These are phyloP conservation scores for Notothenia coriiceps DNA, from an alignment of 2,113 vertebrate genomes.

Conservation along the genomic window DNA sequence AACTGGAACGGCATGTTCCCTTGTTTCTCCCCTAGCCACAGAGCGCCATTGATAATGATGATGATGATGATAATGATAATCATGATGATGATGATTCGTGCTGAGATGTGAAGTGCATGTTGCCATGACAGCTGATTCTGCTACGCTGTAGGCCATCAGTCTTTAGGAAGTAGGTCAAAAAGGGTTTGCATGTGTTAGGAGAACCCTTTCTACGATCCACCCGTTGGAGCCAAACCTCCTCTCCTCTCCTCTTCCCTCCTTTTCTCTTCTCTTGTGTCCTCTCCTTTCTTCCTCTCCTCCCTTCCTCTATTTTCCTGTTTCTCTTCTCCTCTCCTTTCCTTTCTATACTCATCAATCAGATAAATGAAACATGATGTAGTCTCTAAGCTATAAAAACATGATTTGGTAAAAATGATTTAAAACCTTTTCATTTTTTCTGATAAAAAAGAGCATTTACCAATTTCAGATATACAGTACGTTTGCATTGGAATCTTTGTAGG, in stretches of 20 bases:
- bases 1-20: slow-evolving; percentile 67
- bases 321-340: not conserved
- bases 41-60: slow-evolving; percentile 53
- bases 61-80: slow-evolving; percentile 47
- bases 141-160: slow-evolving; percentile 38
- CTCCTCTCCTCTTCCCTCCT: not conserved
- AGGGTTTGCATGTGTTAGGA: slow-evolving; percentile 63
- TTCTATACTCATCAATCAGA: not conserved
- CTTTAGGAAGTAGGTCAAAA: slow-evolving; percentile 52
- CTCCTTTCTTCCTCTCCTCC: not conserved
- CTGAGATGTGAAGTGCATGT: slow-evolving; percentile 72
- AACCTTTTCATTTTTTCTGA: not conserved
- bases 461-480: not conserved
- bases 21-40: slow-evolving; percentile 30
- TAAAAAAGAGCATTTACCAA: not conserved
- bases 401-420: not conserved
- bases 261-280: not conserved
- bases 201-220: slow-evolving; percentile 18
- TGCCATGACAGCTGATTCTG: slow-evolving; percentile 70
- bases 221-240: not conserved
- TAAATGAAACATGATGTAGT: not conserved
- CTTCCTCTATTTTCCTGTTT: not conserved
- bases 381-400: not conserved
- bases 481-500: not conserved
- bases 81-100: slow-evolving; percentile 56